Percentiles rank a stretch among this genome's conserved stretches.
These are phyloP conservation scores for Dasyurus viverrinus DNA, from an alignment of 2,113 vertebrate genomes.

Conservation along the genomic window DNA sequence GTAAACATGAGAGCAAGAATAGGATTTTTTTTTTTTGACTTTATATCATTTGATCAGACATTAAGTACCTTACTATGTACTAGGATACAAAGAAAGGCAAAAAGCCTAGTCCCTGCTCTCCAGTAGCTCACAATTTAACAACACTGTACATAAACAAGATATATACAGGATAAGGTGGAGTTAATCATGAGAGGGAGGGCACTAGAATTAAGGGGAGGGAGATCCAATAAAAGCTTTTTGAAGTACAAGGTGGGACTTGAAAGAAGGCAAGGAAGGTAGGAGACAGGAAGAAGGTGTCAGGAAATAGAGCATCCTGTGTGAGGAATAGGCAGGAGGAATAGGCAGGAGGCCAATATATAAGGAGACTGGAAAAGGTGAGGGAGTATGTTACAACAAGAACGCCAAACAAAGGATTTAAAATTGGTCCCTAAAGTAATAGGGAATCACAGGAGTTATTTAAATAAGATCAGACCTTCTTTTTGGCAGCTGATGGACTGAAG, in stretches of 20 bases:
- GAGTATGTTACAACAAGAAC: neutral
- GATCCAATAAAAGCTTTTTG: neutral
- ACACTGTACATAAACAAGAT: neutral
- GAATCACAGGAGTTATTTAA: neutral
- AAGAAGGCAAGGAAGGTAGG: neutral
- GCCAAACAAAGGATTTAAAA: neutral
- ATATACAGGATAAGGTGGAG: neutral
- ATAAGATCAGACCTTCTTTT: neutral
- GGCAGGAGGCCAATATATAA: too few species aligned
- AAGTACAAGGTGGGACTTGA: neutral
- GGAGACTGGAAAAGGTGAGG: too few species aligned
- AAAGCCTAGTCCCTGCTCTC: neutral
- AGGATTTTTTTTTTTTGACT: neutral
- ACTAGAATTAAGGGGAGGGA: neutral
- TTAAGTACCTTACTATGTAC: neutral
- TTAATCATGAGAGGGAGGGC: neutral
- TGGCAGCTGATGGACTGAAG: neutral
- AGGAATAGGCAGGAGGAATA: neutral
- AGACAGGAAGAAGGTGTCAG: neutral
- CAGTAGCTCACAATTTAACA: neutral
- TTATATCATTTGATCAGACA: neutral
- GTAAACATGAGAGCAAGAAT: neutral
- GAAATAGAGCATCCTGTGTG: neutral
- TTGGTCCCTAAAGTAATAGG: neutral
- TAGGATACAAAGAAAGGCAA: neutral